phyloP scores from a whole-genome alignment of 1,140 invertebrate genomes.

The Archegozetes longisetosus region DNA sequence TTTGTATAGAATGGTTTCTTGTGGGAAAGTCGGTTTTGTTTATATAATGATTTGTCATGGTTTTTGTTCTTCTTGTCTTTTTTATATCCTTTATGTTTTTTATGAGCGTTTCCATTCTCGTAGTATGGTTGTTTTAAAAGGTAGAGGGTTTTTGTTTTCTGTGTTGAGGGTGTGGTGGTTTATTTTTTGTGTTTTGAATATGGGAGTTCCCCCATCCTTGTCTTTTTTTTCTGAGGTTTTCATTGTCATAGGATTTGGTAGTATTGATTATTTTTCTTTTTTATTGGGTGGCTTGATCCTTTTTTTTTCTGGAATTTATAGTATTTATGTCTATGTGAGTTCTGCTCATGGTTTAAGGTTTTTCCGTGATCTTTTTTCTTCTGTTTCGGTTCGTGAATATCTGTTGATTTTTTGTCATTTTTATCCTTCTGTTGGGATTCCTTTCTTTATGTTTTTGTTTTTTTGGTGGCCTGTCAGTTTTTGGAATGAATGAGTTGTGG shows the following conservation, averaged over 20 bases:
- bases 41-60: conserved; percentile 47
- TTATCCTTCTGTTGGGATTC: background rate
- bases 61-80: conserved; percentile 43
- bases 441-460: background rate
- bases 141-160: conserved; percentile 23
- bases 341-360: background rate
- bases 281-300: conserved; percentile 19
- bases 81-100: conserved; percentile 45
- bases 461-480: background rate
- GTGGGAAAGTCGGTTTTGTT: conserved; percentile 34
- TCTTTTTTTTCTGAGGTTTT: background rate
- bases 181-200: conserved; percentile 36
- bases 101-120: conserved; percentile 37
- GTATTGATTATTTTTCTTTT: background rate
- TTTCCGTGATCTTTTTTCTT: background rate
- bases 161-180: conserved; percentile 40
- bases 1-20: conserved; percentile 33
- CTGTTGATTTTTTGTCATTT: background rate
- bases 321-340: background rate
- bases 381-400: background rate
- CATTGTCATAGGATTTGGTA: background rate
- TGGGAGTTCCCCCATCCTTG: conserved; percentile 25
- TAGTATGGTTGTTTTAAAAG: conserved; percentile 31
- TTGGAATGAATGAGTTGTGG: background rate
- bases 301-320: background rate